These are phyloP conservation scores for Plagiodera versicolora DNA, from an alignment of 2,888 invertebrate species.

Conservation along the genomic window DNA sequence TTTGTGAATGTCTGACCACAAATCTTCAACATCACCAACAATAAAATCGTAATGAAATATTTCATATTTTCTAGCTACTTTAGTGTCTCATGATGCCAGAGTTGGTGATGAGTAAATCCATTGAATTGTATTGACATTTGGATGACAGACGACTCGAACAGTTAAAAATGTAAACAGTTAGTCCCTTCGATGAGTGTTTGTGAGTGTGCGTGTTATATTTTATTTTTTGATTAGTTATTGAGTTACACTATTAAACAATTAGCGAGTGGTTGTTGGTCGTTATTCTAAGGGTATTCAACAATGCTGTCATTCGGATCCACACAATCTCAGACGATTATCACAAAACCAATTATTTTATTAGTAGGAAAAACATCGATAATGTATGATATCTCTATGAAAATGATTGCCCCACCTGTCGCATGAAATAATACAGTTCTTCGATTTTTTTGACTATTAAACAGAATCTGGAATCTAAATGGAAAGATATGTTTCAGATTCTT, in stretches of 20 bases:
- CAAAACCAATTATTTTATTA: no score
- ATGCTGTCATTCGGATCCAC: neutral
- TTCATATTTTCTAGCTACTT: conserved; percentile 55
- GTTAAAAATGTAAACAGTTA: conserved; percentile 53
- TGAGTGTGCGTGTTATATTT: conserved; percentile 54
- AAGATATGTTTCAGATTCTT: no score
- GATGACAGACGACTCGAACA: conserved; percentile 51
- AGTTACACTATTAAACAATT: conserved; percentile 49
- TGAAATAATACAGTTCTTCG: no score
- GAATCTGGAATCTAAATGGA: no score
- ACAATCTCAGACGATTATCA: no score
- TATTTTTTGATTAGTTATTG: conserved; percentile 51
- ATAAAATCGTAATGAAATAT: conserved; percentile 49
- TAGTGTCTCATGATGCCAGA: conserved; percentile 48
- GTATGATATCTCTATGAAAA: no score
- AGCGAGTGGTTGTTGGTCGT: conserved; percentile 43
- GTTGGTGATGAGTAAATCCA: conserved; percentile 53
- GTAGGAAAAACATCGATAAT: no score
- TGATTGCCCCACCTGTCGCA: no score
- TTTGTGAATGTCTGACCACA: conserved; percentile 25
- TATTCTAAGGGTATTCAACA: conserved; percentile 11
- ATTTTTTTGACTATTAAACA: no score
- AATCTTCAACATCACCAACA: conserved; percentile 34
- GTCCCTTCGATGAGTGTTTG: conserved; percentile 56
- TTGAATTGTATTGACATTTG: conserved; percentile 54